phyloP scores from a whole-genome alignment of 2,888 invertebrate genomes.

The Nemapogon koenigi region DNA sequence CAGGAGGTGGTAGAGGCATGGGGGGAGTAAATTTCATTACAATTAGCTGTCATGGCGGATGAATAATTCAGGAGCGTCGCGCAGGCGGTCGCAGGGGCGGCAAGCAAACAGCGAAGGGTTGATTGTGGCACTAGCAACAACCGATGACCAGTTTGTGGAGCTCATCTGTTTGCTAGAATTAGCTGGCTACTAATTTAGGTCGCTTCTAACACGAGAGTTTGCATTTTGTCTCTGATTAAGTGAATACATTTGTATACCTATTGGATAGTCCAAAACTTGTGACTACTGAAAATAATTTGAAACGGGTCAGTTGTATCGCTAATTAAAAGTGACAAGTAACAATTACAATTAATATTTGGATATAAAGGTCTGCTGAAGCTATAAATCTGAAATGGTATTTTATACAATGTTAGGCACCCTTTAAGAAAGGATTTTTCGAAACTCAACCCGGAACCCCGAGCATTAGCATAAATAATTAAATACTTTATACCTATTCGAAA shows the following conservation, averaged over 20 bases:
- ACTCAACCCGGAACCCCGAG: no score
- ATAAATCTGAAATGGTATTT: no score
- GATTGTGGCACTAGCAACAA: conserved; percentile 6
- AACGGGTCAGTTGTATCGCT: no score
- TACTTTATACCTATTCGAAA: no score
- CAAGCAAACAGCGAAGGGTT: conserved; percentile 49
- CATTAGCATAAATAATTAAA: no score
- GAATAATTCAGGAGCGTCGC: conserved; percentile 44
- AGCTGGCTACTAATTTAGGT: conserved; percentile 35
- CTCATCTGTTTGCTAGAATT: conserved; percentile 35
- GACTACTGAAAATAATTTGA: no score
- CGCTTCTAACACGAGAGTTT: conserved; percentile 7
- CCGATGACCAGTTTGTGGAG: conserved; percentile 29
- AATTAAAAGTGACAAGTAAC: no score
- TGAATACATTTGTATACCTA: conserved; percentile 8
- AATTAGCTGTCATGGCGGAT: conserved; percentile 54
- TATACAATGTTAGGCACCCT: no score
- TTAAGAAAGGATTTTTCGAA: no score
- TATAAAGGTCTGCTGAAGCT: no score
- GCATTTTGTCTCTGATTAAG: conserved; percentile 8
- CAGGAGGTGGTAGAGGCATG: conserved; percentile 18
- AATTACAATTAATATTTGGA: no score
- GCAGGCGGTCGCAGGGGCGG: conserved; percentile 29
- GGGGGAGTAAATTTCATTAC: conserved; percentile 60
- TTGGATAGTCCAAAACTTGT: no score